A percentile compares a stretch with the other conserved stretches of the same genome.
These are phyloP conservation scores for Amphiprion clarkii DNA, from an alignment of 2,797 vertebrate genomes.

Conservation along the genomic window DNA sequence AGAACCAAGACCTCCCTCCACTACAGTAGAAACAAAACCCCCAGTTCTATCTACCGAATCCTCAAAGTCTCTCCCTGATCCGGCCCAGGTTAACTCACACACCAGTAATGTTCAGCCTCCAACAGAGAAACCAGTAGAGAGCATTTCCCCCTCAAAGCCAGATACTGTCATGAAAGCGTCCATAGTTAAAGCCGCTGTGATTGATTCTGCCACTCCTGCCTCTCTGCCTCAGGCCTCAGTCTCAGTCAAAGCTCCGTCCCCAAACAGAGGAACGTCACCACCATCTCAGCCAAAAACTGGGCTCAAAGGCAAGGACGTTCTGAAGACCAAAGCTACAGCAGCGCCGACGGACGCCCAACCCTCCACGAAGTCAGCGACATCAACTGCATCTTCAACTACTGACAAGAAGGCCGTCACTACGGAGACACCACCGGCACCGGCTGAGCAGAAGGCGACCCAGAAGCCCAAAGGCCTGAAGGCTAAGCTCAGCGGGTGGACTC, in stretches of 20 bases:
- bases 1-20: constrained; percentile 39
- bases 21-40: constrained; percentile 43
- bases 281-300: constrained; percentile 82
- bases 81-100: constrained; percentile 37
- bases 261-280: constrained; percentile 79
- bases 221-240: constrained; percentile 73
- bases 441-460: constrained; percentile 58
- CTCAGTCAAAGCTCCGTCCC: constrained; percentile 72
- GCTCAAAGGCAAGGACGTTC: constrained; percentile 68
- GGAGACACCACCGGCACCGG: constrained; percentile 25
- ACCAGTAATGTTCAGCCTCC: constrained; percentile 47
- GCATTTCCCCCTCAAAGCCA: constrained; percentile 63
- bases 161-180: constrained; percentile 75
- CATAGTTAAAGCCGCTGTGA: constrained; percentile 75
- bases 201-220: constrained; percentile 74
- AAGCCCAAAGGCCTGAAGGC: constrained; percentile 82
- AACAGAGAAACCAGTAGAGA: constrained; percentile 54
- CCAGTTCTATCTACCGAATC: constrained; percentile 31
- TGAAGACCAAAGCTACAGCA: constrained; percentile 57
- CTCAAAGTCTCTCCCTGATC: constrained; percentile 28
- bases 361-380: constrained; percentile 81
- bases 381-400: constrained; percentile 80
- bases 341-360: constrained; percentile 44
- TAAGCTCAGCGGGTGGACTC: constrained; percentile 88
- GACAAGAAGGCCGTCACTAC: constrained; percentile 45